These are phyloP conservation scores for Hestina assimilis DNA, from an alignment of 1,140 invertebrate species.

Conservation along the genomic window DNA sequence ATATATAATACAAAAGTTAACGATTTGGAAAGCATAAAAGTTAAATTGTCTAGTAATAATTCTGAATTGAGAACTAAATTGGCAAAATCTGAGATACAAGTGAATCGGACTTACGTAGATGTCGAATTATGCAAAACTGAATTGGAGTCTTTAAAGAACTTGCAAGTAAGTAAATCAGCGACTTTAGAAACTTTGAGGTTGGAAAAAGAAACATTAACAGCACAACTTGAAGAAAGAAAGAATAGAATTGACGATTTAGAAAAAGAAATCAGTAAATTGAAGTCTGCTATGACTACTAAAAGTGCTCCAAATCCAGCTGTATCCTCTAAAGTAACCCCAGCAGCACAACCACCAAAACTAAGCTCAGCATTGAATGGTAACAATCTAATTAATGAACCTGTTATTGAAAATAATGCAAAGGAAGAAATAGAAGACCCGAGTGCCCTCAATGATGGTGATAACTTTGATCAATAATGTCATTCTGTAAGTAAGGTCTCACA, in stretches of 20 bases:
- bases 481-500: constrained; percentile 12
- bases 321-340: constrained; percentile 61
- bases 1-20: constrained; percentile 53
- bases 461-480: constrained; percentile 48
- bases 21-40: constrained; percentile 56
- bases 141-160: constrained; percentile 61
- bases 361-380: constrained; percentile 58
- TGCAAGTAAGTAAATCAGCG: constrained; percentile 62
- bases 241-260: constrained; percentile 60
- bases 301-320: constrained; percentile 48
- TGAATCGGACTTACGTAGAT: constrained; percentile 56
- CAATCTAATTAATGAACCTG: constrained; percentile 60
- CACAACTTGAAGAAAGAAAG: constrained; percentile 56
- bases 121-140: constrained; percentile 65
- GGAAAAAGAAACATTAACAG: constrained; percentile 59
- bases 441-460: constrained; percentile 61
- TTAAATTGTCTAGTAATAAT: constrained; percentile 46
- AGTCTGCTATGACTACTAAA: constrained; percentile 57
- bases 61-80: constrained; percentile 46
- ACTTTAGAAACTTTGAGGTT: constrained; percentile 61
- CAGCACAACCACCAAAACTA: constrained; percentile 58
- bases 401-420: constrained; percentile 67
- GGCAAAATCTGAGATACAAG: constrained; percentile 51
- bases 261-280: constrained; percentile 58
- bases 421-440: constrained; percentile 68